Evolutionary conservation across 2,888 invertebrate genomes (phyloP).

Genomic region (Seira musarum): DNA sequence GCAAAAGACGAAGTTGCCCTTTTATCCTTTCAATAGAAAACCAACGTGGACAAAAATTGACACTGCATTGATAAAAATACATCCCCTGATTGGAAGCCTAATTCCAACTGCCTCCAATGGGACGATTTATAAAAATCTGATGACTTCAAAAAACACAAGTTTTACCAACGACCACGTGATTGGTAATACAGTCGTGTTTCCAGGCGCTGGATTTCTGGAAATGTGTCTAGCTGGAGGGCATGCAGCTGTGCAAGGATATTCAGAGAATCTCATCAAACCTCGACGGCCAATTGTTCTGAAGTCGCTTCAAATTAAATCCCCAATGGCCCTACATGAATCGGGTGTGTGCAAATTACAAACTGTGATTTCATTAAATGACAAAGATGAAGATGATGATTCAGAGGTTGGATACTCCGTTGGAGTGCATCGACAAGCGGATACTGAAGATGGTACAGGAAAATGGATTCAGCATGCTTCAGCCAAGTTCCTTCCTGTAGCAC

Average conservation of each 20-base stretch:
- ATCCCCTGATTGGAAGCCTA: slow-evolving; percentile 45
- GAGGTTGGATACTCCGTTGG: slow-evolving; percentile 12
- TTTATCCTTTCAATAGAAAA: slow-evolving; percentile 54
- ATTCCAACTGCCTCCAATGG: slow-evolving; percentile 15
- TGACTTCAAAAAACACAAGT: background rate
- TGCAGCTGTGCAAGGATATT: background rate
- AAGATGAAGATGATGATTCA: background rate
- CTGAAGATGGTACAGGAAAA: background rate
- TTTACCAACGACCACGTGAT: slow-evolving; percentile 24
- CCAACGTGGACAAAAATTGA: slow-evolving; percentile 36
- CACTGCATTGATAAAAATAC: background rate
- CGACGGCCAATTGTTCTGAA: slow-evolving; percentile 17
- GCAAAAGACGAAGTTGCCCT: slow-evolving; percentile 23
- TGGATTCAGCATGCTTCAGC: slow-evolving; percentile 2
- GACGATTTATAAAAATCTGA: slow-evolving; percentile 6
- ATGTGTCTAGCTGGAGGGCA: background rate
- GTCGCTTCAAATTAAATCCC: background rate
- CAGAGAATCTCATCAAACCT: background rate
- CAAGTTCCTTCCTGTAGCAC: slow-evolving; percentile 5
- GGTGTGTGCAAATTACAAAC: slow-evolving; percentile 7
- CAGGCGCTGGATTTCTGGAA: too few species aligned
- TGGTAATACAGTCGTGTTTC: too few species aligned
- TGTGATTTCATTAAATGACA: slow-evolving; percentile 24
- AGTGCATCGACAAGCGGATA: background rate
- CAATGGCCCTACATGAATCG: slow-evolving; percentile 17